Evolutionary conservation across 2,888 invertebrate species (phyloP), one percentile per base, ranked within the genome.

Genomic region (Scrobipalpa costella): DNA sequence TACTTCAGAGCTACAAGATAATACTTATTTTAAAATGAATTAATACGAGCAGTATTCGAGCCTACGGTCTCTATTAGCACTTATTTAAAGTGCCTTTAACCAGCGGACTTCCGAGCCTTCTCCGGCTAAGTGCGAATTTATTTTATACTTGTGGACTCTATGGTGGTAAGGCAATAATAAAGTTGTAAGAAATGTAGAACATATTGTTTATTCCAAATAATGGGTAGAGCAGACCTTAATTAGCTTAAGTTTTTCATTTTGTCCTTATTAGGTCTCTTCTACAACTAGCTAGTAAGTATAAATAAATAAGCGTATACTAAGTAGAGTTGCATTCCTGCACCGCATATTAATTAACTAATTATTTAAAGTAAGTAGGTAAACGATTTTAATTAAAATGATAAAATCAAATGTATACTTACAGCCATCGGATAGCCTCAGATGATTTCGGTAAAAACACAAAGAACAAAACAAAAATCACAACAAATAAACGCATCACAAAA

Each of bases 381-480:
- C 27, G 19, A 44, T 19, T 49, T 49, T 7, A 21, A 52, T 21
- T 21, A 52, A 52, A 52, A 52, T 21, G 44, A 27, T 52, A 52
- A 52, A 21, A 44, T 13, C n/a, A 44, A 44, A 7, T 40, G 44
- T 27, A 19, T 87, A 91, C 91, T 90, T 82, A 90, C 90, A 90
- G 75, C 91, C 91, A 91, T 84, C 90, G 86, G 76, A 91, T 90
- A 73, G 86, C 90, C 75, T 88, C 80, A 61, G 85, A 78, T 8
- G 88, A 83, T 73, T 80, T 83, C 66, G 87, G 86, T 70, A 90
- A 83, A 84, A 90, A 89, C 84, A 91, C 87, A 86, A 90, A 89
- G 75, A 90, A 88, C 74, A 88, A 85, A 86, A 89, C 76, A 65
- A 81, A 80, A 80, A 88, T 78, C 83, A 85, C 84, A 80, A 84